A percentile compares a stretch with the other conserved stretches of the same genome.
phyloP scores from a whole-genome alignment of 2,113 vertebrate genomes.

The Takifugu bimaculatus region DNA sequence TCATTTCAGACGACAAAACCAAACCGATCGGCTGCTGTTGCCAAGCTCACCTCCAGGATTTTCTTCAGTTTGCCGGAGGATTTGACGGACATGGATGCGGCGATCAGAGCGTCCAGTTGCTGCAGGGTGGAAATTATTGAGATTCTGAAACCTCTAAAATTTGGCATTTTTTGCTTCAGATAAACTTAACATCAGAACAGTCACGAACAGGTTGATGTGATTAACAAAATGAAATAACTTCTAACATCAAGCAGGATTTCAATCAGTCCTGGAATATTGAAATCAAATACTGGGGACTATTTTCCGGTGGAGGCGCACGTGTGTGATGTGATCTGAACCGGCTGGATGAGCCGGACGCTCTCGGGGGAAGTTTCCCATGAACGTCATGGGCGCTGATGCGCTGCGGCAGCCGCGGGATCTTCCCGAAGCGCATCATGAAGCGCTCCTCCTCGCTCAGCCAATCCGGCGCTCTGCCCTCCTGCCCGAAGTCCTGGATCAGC shows the following conservation, averaged over 20 bases:
- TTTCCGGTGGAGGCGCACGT: too few relatives aligned
- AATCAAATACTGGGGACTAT: too few relatives aligned
- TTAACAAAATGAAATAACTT: too few relatives aligned
- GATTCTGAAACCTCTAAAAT: too few relatives aligned
- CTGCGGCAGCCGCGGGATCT: constrained; percentile 83
- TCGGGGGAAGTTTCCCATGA: constrained; percentile 90
- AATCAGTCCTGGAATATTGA: too few relatives aligned
- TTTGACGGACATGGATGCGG: constrained; percentile 91
- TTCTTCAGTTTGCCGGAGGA: constrained; percentile 88
- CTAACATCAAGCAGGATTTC: too few relatives aligned
- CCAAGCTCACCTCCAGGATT: constrained; percentile 84
- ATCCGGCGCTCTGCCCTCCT: constrained; percentile 75
- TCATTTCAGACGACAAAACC: background rate
- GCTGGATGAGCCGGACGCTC: constrained; percentile 82
- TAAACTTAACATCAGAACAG: too few relatives aligned
- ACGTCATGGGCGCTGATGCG: constrained; percentile 87
- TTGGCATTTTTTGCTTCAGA: too few relatives aligned
- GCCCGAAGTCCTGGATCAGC: constrained; percentile 80
- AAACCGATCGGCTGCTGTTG: background rate
- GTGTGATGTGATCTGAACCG: constrained; percentile 61
- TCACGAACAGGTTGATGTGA: too few relatives aligned
- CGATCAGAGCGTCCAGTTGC: constrained; percentile 91
- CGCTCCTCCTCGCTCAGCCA: constrained; percentile 89
- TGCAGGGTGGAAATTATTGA: constrained; percentile 47
- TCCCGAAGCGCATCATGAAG: constrained; percentile 90